These are phyloP conservation scores for Microplitis manilae DNA, from an alignment of 2,888 invertebrate genomes.

Conservation along the genomic window DNA sequence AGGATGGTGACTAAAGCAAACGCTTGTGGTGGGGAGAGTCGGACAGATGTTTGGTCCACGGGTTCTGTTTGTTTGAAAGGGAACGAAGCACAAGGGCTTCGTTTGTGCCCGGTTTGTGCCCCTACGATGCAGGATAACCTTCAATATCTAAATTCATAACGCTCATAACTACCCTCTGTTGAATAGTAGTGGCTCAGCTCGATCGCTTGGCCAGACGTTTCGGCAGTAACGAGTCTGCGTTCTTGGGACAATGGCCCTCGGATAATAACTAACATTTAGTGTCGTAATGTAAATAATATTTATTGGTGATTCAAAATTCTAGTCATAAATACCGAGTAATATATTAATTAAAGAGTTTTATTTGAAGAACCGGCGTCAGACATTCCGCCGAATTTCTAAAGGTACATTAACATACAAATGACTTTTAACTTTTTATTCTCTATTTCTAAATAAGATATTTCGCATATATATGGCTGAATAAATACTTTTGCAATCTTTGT, in stretches of 20 bases:
- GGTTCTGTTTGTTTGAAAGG: background rate
- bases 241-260: no score
- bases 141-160: constrained; percentile 47
- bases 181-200: background rate
- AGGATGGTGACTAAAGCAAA: background rate
- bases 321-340: background rate
- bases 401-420: background rate
- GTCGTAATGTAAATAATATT: background rate
- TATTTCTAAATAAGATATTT: no score
- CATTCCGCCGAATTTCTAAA: background rate
- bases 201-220: background rate
- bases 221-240: no score
- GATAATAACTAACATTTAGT: no score
- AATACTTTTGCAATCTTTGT: no score
- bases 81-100: constrained; percentile 53
- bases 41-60: constrained; percentile 70
- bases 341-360: background rate
- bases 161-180: constrained; percentile 62
- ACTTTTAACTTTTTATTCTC: background rate
- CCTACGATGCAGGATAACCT: constrained; percentile 60
- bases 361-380: background rate
- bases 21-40: constrained; percentile 51
- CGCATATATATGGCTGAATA: no score
- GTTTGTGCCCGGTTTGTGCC: constrained; percentile 63
- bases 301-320: background rate